These are phyloP conservation scores for Polyommatus iphigenia DNA, from an alignment of 2,888 invertebrate species.

Conservation along the genomic window DNA sequence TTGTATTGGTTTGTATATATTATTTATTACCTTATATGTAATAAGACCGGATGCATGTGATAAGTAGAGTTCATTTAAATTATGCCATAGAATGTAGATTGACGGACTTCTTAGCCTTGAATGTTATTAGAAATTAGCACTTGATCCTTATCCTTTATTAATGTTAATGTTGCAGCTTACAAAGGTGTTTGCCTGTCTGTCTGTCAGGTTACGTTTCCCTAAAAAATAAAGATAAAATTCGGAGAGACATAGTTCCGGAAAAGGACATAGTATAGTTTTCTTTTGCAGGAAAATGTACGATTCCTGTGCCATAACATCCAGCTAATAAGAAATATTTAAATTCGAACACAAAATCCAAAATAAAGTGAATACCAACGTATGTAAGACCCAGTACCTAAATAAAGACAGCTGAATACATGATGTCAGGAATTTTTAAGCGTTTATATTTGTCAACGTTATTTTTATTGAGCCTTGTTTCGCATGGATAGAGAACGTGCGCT, in stretches of 20 bases:
- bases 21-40: conserved; percentile 37
- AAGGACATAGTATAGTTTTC: too few relatives aligned
- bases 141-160: too few relatives aligned
- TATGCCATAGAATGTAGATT: conserved; percentile 48
- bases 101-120: conserved; percentile 39
- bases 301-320: too few relatives aligned
- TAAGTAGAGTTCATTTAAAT: conserved; percentile 59
- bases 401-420: background rate
- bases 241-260: too few relatives aligned
- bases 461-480: background rate
- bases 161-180: too few relatives aligned
- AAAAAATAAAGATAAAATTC: too few relatives aligned
- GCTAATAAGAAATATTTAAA: background rate
- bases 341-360: background rate
- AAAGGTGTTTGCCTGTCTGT: too few relatives aligned
- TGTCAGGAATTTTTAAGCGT: conserved; percentile 1
- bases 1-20: conserved; percentile 13
- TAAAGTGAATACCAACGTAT: background rate
- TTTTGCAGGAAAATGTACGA: too few relatives aligned
- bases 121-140: background rate
- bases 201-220: too few relatives aligned
- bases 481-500: too few relatives aligned
- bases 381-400: conserved; percentile 9
- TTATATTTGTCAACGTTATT: conserved; percentile 25
- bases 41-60: conserved; percentile 57